Conservation (phyloP, 2,113 vertebrate species). For the Daphoenositta chrysoptera region DNA sequence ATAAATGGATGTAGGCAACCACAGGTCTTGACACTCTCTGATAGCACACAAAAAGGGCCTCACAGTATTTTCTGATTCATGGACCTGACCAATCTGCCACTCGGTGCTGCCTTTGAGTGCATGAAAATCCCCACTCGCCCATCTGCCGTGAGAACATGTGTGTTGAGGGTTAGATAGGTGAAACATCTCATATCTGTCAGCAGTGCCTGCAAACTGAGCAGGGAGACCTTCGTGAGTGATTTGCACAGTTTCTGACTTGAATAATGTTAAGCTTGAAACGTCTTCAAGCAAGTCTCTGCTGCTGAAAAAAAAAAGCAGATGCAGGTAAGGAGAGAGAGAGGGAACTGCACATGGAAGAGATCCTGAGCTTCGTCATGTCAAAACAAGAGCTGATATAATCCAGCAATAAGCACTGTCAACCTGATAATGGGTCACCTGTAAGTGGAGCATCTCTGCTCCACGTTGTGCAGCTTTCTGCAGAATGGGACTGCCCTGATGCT, state of each 20-base stretch:
- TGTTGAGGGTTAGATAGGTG: slow-evolving; percentile 20
- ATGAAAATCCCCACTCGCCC: background rate
- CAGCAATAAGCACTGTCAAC: background rate
- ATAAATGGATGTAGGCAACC: slow-evolving; percentile 58
- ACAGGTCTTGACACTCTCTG: slow-evolving; percentile 49
- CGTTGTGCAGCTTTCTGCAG: background rate
- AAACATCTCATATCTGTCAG: slow-evolving; percentile 27
- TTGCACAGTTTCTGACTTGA: background rate
- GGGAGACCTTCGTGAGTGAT: background rate
- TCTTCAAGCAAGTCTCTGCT: background rate
- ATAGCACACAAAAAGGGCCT: background rate
- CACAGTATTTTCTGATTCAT: background rate
- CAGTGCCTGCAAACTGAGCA: background rate
- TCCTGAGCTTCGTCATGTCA: background rate
- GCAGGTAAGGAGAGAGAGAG: background rate
- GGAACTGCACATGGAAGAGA: background rate
- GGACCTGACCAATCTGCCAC: background rate
- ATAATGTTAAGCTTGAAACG: background rate
- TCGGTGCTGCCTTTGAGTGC: background rate
- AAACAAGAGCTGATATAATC: background rate
- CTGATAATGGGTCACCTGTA: background rate
- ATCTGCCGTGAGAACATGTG: slow-evolving; percentile 2
- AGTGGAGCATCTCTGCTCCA: background rate
- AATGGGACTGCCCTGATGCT: background rate
- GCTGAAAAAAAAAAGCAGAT: background rate